A percentile compares a stretch with the other conserved stretches of the same genome.
phyloP scores from a whole-genome alignment of 2,797 vertebrate genomes.

The Gila robusta region DNA sequence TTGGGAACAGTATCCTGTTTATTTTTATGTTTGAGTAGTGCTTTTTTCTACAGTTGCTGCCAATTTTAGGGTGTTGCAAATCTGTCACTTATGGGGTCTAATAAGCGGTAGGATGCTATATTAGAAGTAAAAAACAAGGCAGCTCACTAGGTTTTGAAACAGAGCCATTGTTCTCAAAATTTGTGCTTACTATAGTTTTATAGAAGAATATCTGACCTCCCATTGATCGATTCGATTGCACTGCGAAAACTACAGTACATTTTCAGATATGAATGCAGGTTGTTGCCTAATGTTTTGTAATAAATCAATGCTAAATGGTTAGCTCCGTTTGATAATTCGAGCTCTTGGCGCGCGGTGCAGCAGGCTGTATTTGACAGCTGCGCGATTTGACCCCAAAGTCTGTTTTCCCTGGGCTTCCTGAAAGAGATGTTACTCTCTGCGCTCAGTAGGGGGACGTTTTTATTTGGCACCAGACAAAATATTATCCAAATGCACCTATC shows the following conservation, averaged over 20 bases:
- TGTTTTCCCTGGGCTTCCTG: constrained; percentile 26
- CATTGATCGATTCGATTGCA: neutral
- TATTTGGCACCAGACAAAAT: constrained; percentile 57
- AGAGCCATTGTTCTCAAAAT: neutral
- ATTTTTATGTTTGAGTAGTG: neutral
- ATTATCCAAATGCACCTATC: constrained; percentile 60
- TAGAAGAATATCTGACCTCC: neutral
- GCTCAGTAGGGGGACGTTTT: constrained; percentile 21
- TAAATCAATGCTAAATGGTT: constrained; percentile 39
- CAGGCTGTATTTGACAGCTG: constrained; percentile 38
- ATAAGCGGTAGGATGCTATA: neutral
- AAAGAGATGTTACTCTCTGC: constrained; percentile 51
- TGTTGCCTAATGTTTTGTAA: constrained; percentile 17
- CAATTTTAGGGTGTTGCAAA: neutral
- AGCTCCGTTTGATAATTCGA: constrained; percentile 14
- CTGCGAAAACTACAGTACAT: neutral
- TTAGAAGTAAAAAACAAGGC: neutral
- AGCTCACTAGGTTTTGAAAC: neutral
- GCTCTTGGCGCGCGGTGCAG: neutral
- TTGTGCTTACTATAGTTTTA: neutral
- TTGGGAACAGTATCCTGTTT: neutral
- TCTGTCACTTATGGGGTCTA: constrained; percentile 2
- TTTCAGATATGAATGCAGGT: neutral
- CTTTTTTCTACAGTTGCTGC: neutral
- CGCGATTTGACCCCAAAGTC: constrained; percentile 30